A percentile compares a stretch with the other conserved stretches of the same genome.
Evolutionary conservation across 2,797 vertebrate species (phyloP).

Genomic region (Gymnoscopelus braueri): DNA sequence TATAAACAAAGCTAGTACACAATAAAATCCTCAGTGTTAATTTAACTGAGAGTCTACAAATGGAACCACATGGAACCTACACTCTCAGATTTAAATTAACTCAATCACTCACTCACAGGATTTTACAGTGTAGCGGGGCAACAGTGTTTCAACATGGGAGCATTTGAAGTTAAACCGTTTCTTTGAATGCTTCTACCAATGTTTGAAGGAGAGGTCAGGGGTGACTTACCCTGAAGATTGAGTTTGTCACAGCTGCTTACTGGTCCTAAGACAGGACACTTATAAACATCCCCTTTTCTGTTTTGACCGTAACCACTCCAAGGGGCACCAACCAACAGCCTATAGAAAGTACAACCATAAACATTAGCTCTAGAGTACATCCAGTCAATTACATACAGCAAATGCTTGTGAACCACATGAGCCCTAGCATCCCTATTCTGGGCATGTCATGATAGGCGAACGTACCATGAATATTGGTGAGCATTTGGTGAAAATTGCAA

Average conservation of each 20-base stretch:
- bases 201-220: conserved; percentile 17
- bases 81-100: no score
- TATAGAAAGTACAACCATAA: conserved; percentile 59
- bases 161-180: neutral
- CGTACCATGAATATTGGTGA: no score
- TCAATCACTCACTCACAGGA: no score
- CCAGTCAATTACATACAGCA: neutral
- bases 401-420: conserved; percentile 2
- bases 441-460: no score
- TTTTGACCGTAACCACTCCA: conserved; percentile 88
- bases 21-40: no score
- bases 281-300: conserved; percentile 91
- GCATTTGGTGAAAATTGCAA: no score
- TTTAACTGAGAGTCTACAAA: no score
- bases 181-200: neutral
- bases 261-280: conserved; percentile 79
- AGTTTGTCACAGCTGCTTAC: conserved; percentile 83
- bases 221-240: conserved; percentile 84
- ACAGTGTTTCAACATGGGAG: neutral
- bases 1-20: neutral
- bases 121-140: neutral
- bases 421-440: no score
- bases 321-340: conserved; percentile 90
- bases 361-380: conserved; percentile 4
- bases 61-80: no score